These are phyloP conservation scores for Euclidia mi DNA, from an alignment of 2,888 invertebrate genomes.

Conservation along the genomic window DNA sequence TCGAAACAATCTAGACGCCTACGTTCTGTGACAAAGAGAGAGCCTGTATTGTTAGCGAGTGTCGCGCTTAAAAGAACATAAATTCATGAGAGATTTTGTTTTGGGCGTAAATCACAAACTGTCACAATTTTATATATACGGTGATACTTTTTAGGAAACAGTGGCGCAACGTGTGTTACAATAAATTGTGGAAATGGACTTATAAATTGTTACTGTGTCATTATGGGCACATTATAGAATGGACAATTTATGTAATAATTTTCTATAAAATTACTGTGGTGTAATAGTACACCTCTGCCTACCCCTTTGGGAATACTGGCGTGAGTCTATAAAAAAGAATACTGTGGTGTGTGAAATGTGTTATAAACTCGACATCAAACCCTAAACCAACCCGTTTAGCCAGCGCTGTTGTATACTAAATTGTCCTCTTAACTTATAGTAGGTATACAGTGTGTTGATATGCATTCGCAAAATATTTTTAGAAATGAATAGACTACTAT, in stretches of 20 bases:
- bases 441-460: too few species aligned
- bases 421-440: too few species aligned
- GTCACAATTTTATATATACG: conserved; percentile 67
- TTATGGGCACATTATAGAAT: background rate
- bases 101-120: conserved; percentile 74
- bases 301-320: too few species aligned
- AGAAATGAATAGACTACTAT: too few species aligned
- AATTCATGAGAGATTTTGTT: conserved; percentile 79
- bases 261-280: background rate
- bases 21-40: conserved; percentile 66
- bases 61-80: conserved; percentile 77
- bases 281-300: too few species aligned
- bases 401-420: too few species aligned
- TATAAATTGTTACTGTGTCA: conserved; percentile 32
- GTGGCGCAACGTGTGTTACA: conserved; percentile 40
- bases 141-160: conserved; percentile 60
- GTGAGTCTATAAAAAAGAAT: too few species aligned
- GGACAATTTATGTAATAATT: background rate
- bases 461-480: too few species aligned
- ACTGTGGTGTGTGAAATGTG: too few species aligned
- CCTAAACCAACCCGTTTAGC: too few species aligned
- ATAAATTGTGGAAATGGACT: conserved; percentile 52
- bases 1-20: conserved; percentile 60
- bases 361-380: too few species aligned
- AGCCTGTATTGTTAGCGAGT: conserved; percentile 81